A percentile compares a stretch with the other conserved stretches of the same genome.
Conservation (phyloP, 2,888 invertebrate species). For the Drosophila aldrichi region DNA sequence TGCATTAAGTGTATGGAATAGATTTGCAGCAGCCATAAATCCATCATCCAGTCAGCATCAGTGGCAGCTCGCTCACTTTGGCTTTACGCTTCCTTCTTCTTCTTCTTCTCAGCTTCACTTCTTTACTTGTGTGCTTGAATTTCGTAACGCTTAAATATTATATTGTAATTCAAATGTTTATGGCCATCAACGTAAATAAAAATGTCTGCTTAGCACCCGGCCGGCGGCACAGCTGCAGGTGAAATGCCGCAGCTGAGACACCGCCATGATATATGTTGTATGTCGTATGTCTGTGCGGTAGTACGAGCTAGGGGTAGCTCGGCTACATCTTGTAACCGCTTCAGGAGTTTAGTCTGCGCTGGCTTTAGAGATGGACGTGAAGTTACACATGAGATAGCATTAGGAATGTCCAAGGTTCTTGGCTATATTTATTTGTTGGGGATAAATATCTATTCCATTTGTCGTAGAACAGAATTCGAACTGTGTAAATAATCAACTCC, state of each 20-base stretch:
- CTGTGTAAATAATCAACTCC: too few relatives aligned
- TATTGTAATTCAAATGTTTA: slow-evolving; percentile 81
- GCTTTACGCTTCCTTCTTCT: slow-evolving; percentile 37
- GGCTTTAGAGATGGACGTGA: slow-evolving; percentile 1
- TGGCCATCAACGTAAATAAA: slow-evolving; percentile 79
- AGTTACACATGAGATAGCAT: not conserved
- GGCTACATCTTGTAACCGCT: slow-evolving; percentile 9
- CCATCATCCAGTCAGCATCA: slow-evolving; percentile 51
- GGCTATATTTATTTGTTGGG: not conserved
- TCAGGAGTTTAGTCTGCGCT: not conserved
- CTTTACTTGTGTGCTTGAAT: not conserved
- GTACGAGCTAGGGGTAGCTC: not conserved
- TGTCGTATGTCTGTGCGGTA: slow-evolving; percentile 16
- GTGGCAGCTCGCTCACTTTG: slow-evolving; percentile 16
- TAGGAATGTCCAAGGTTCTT: not conserved
- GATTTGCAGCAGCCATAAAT: slow-evolving; percentile 77
- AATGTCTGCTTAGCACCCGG: slow-evolving; percentile 66
- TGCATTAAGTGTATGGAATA: slow-evolving; percentile 74
- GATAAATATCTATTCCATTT: not conserved
- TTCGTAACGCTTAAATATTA: slow-evolving; percentile 66
- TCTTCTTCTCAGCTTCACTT: not conserved
- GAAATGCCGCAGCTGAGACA: slow-evolving; percentile 29
- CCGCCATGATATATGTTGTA: slow-evolving; percentile 49
- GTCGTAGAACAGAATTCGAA: too few relatives aligned
- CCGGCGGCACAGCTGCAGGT: slow-evolving; percentile 43